A percentile compares a stretch with the other conserved stretches of the same genome.
Conservation (phyloP, 2,797 vertebrate genomes). For the Chanos chanos region DNA sequence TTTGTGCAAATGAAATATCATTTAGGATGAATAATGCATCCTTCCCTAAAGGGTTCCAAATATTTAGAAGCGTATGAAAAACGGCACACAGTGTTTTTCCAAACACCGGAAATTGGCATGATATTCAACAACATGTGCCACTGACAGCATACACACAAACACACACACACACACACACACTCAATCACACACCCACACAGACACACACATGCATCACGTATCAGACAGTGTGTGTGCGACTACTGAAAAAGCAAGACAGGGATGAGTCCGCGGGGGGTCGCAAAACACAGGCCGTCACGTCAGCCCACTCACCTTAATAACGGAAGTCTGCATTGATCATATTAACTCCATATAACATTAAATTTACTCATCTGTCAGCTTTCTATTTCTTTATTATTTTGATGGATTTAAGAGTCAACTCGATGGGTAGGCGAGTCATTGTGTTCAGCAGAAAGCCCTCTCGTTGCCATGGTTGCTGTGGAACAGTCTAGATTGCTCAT, state of each 20-base stretch:
- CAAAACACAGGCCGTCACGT: constrained; percentile 27
- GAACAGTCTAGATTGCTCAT: background rate
- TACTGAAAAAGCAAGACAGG: constrained; percentile 25
- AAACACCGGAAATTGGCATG: constrained; percentile 42
- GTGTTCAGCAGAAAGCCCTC: too few species aligned
- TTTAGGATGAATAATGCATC: constrained; percentile 49
- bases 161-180: constrained; percentile 30
- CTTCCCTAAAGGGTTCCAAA: constrained; percentile 45
- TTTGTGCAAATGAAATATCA: constrained; percentile 44
- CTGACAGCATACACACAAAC: too few species aligned
- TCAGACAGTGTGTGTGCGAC: constrained; percentile 25
- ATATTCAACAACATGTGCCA: constrained; percentile 32
- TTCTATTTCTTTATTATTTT: too few species aligned
- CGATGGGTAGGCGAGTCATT: background rate
- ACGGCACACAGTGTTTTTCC: constrained; percentile 27
- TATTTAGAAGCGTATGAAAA: constrained; percentile 43
- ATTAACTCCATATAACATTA: too few species aligned
- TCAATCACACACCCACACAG: constrained; percentile 30
- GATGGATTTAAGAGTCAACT: too few species aligned
- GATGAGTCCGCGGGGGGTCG: constrained; percentile 21
- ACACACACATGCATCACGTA: constrained; percentile 24
- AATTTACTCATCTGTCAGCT: too few species aligned
- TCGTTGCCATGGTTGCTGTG: background rate
- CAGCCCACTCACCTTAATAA: too few species aligned
- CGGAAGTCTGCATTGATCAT: too few species aligned